Conservation (phyloP, 2,113 vertebrate species). For the Dolichallabes microphthalmus region DNA sequence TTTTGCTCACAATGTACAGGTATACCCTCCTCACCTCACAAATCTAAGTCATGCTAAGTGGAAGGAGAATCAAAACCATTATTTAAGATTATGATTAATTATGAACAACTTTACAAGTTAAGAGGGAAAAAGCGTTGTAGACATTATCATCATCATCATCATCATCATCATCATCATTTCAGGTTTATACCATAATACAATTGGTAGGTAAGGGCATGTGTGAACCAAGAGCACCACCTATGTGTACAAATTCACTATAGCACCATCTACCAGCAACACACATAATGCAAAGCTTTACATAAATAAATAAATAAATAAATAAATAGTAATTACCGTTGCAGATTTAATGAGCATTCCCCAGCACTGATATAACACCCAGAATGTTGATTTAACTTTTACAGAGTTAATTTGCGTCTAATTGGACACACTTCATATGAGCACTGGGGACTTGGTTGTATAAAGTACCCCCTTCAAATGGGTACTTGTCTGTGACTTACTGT, state of each 20-base stretch:
- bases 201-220: neutral
- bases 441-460: too few relatives aligned
- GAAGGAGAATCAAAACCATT: neutral
- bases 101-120: neutral
- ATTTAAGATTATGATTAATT: neutral
- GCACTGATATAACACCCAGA: too few relatives aligned
- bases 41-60: neutral
- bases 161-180: neutral
- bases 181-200: neutral
- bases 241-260: neutral
- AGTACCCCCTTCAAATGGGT: neutral
- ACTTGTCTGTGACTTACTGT: neutral
- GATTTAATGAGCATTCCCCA: too few relatives aligned
- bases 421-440: neutral
- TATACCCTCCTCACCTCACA: neutral
- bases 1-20: neutral
- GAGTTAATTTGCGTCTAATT: neutral
- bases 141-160: too few relatives aligned
- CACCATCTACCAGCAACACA: neutral
- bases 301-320: neutral
- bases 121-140: too few relatives aligned
- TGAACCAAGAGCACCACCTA: slow-evolving; percentile 48
- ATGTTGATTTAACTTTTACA: neutral
- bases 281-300: neutral
- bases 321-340: neutral